Evolutionary conservation across 2,113 vertebrate genomes (phyloP), one percentile per base, ranked within the genome.

Genomic region (Terrapene triunguis): DNA sequence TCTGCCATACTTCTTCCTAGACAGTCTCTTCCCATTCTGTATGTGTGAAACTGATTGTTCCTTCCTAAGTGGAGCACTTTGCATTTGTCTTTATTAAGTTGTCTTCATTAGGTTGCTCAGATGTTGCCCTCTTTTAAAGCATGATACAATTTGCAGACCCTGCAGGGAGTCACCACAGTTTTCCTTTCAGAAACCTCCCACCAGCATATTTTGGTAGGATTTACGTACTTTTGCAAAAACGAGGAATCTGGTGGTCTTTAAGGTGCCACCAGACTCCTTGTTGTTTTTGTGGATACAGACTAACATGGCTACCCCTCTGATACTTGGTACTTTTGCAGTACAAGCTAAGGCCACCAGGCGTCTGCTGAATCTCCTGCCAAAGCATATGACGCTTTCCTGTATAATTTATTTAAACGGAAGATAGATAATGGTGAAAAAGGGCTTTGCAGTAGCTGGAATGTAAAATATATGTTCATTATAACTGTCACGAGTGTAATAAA

Each of bases 401-500:
- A 57, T 79, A 2, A 48, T 5, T 6, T 29, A 32, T 86, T 83
- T 53, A 69, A 21, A 12, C 38, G n/a, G n/a, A 5, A 89, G 32
- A n/a, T n/a, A 78, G 5, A 29, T 0, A 10, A 1, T 25, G 6
- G 2, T 76, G 22, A n/a, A 22, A 62, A 76, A 13, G 6, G 72
- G 17, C 38, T 25, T 44, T 42, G 72, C 38, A 76, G 38, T 44
- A 44, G 10, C 8, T 0, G 11, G 25, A 85, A 59, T 2, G 3
- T 0, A 42, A 32, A 9, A 22, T 0, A 7, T 27, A 11, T 3
- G 10, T 38, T 85, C 1, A 2, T 2, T 2, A 4, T 42, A 42
- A 50, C 14, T 10, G 62, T 8, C 14, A 35, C 59, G 35, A 12
- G 29, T 62, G 32, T 85, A 29, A 8, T 0, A 44, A 16, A 14